Base-by-base conservation (phyloP, 2,797 vertebrate genomes). In the Chromis chromis region DNA sequence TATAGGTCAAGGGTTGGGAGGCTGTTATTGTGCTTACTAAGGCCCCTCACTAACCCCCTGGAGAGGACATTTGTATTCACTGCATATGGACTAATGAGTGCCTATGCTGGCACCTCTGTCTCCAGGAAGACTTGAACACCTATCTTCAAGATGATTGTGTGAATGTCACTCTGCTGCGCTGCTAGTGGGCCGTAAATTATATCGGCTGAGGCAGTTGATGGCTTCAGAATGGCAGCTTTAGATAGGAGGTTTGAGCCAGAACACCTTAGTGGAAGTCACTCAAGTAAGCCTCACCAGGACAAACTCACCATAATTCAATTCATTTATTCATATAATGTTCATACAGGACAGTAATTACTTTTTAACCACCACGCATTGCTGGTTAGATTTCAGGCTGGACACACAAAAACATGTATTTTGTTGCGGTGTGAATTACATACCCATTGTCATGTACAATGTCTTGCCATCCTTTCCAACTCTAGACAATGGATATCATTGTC, bases 81-180 rank as follows among this genome's bases (percentile, higher is more conserved):
- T 25, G 73, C 82, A 74, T 49, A 57, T 70, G 52, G 52, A 81
- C 58, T 77, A 81, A 91, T 91, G 88, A 80, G 84, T 88, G 81
- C 40, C 48, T 68, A 40, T 57, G 53, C 74, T 59, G 73, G 82
- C 31, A 9, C 68, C 70, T 59, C 70, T 90, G 86, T 92, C 90
- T 84, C 92, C 67, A 82, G 85, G 89, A 86, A 88, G 82, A 89
- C 85, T 89, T 80, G 71, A 83, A 89, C 84, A 70, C 64, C 80
- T 68, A 81, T 90, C 84, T 87, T 82, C 88, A 31, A 22, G 69
- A 81, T 28, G 70, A 86, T 65, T 78, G 53, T 42, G 53, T 84
- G 83, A 90, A 76, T 78, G 82, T 81, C 74, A 71, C 59, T 48
- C 49, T 16, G 53, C 66, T 70, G 66, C 81, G 73, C 70, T 74